Evolutionary conservation across 2,797 vertebrate species (phyloP).

Genomic region (Accipiter minullus): DNA sequence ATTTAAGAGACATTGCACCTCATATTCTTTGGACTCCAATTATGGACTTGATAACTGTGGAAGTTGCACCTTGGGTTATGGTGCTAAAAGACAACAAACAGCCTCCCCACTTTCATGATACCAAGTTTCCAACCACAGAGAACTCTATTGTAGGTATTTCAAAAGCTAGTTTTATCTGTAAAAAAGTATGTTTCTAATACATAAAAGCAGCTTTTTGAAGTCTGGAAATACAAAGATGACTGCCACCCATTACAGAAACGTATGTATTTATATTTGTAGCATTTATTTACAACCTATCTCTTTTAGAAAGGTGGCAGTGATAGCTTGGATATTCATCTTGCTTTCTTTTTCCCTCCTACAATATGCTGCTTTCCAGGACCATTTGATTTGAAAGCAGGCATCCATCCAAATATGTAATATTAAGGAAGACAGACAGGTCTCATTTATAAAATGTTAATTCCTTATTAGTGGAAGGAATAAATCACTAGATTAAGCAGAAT

Average conservation of each 20-base stretch:
- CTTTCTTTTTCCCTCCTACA: neutral
- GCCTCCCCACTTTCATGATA: neutral
- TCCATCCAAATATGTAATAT: neutral
- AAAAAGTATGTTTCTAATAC: neutral
- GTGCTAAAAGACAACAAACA: neutral
- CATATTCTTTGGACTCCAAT: neutral
- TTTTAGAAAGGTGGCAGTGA: neutral
- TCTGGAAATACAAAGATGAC: neutral
- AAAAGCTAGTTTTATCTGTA: neutral
- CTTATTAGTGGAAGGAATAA: neutral
- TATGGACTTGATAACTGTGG: neutral
- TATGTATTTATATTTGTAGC: neutral
- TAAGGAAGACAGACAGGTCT: neutral
- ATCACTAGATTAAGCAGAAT: neutral
- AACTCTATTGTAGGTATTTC: neutral
- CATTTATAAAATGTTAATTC: neutral
- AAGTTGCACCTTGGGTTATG: neutral
- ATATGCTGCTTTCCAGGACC: constrained; percentile 1
- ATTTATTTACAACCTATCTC: neutral
- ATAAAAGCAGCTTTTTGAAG: constrained; percentile 37
- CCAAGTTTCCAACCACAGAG: neutral
- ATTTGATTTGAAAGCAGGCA: constrained; percentile 6
- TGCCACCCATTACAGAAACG: neutral
- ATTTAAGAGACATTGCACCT: neutral
- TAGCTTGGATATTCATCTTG: neutral